A percentile compares a stretch with the other conserved stretches of the same genome.
Conservation (phyloP, 2,113 vertebrate genomes). For the Pandion haliaetus region DNA sequence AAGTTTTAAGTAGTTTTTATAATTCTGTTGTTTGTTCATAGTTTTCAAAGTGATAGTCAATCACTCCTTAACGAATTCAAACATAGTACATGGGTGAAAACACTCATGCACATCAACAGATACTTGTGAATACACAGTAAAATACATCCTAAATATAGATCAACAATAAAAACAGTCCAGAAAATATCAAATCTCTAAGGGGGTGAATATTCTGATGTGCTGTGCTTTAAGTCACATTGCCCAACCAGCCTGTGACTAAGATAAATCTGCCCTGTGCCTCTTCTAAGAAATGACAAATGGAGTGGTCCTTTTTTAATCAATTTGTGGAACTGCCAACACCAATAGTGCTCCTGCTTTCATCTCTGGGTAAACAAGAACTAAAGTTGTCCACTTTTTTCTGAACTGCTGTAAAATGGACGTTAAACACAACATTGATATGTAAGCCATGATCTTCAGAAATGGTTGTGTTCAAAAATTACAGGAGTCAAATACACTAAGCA, state of each 20-base stretch:
- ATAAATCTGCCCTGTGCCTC: not conserved
- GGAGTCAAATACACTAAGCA: not conserved
- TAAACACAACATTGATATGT: not conserved
- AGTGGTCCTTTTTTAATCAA: not conserved
- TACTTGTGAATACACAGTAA: not conserved
- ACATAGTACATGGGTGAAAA: not conserved
- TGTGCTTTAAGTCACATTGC: not conserved
- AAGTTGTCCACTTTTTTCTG: not conserved
- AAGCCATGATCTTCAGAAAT: not conserved
- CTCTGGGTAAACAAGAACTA: not conserved
- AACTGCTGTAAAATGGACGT: not conserved
- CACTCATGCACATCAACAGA: not conserved
- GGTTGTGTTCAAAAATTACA: not conserved
- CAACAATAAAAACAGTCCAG: not conserved
- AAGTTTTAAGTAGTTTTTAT: not conserved
- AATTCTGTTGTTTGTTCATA: not conserved
- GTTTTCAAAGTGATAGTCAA: not conserved
- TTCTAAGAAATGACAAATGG: slow-evolving; percentile 33
- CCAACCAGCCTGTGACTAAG: not conserved
- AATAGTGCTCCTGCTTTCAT: not conserved
- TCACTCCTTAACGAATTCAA: not conserved
- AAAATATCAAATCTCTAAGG: not conserved
- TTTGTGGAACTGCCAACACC: slow-evolving; percentile 24
- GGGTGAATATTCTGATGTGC: not conserved
- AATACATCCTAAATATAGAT: not conserved